Base-by-base conservation (phyloP, 2,797 vertebrate genomes). In the Fratercula arctica region DNA sequence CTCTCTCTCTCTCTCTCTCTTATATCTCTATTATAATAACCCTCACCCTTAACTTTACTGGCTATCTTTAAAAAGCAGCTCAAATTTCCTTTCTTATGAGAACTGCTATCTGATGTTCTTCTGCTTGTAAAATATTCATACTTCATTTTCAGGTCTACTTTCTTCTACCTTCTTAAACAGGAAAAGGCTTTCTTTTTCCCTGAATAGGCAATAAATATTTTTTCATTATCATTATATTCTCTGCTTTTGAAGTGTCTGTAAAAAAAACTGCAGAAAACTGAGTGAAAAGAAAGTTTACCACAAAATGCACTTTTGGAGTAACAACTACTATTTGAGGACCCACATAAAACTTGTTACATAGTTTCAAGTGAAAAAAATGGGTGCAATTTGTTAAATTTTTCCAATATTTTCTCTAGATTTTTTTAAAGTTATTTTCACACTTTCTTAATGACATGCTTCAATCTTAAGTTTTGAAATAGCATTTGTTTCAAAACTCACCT, bases 31-130 rank as follows among this genome's bases (percentile, higher is more conserved):
- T 85, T 95, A 59, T 43, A 94, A 69, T 31, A 93, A 87, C 81
- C 67, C 28, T 90, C 74, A 87, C 90, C 91, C 89, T 85, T 87
- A 88, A 91, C 88, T 91, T 94, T 63, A 85, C 86, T 87, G 77
- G 90, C 88, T 93, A 84, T 92, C 90, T 93, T 76, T 87, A 82
- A 93, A 88, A 86, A 94, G 73, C 80, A 95, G 90, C 81, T 96
- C 92, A 76, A 60, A 60, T 95, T 89, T 89, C 93, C 81, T 73
- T 93, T 88, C 90, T 93, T 94, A 90, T 48, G 75, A 90, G 90
- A 93, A 69, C 80, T 89, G 86, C 84, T 84, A 76, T 89, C 90
- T 82, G 84, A 94, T 89, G 63, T 90, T 92, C 87, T 95, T 87
- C 92, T 37, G 45, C 92, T 70, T 75, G 89, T 80, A 80, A 95